Conservation (phyloP, 2,888 invertebrate species). For the Busseola fusca region DNA sequence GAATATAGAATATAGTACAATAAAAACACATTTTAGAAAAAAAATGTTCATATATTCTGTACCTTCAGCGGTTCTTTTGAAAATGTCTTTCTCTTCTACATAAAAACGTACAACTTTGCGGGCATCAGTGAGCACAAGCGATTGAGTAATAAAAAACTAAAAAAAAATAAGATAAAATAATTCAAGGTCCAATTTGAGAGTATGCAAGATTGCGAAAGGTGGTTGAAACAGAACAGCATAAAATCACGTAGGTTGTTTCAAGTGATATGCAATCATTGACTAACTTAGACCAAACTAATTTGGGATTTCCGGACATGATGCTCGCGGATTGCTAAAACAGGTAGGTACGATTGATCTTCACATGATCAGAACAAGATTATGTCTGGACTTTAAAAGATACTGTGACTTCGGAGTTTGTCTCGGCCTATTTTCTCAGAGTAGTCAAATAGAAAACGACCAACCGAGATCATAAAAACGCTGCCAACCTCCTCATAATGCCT, state of each 20-base stretch:
- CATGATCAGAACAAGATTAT: neutral
- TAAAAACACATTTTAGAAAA: neutral
- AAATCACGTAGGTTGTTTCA: constrained; percentile 1
- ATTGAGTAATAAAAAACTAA: neutral
- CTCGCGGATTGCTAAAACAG: neutral
- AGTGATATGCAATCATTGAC: neutral
- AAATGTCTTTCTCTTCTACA: neutral
- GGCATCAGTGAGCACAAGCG: neutral
- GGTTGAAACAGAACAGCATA: constrained; percentile 14
- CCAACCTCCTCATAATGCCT: too few relatives aligned
- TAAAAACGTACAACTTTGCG: neutral
- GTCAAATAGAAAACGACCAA: neutral
- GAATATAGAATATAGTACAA: neutral
- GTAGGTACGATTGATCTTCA: neutral
- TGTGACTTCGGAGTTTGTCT: neutral
- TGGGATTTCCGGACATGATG: neutral
- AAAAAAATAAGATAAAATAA: constrained; percentile 6
- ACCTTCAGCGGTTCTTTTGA: neutral
- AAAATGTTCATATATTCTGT: neutral
- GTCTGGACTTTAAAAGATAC: neutral
- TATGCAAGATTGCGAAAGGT: constrained; percentile 15
- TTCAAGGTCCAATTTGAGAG: constrained; percentile 13
- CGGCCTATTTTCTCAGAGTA: neutral
- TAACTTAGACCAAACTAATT: neutral
- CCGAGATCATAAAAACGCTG: neutral